phyloP scores from a whole-genome alignment of 2,888 invertebrate genomes.

The Ophraella communa region DNA sequence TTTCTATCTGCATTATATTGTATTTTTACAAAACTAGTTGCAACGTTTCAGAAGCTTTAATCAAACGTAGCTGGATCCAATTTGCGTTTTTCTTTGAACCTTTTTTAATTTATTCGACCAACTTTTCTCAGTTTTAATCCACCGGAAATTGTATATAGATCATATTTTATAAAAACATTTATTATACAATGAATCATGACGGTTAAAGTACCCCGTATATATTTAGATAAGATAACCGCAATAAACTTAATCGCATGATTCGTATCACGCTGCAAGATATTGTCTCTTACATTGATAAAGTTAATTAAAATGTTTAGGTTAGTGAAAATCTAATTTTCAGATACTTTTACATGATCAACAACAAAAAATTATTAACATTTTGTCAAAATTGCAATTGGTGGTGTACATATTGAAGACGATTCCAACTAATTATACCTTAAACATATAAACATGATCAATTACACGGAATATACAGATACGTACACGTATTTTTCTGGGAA shows the following conservation, averaged over 20 bases:
- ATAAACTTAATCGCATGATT: constrained; percentile 2
- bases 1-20: no score
- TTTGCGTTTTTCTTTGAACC: no score
- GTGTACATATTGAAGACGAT: background rate
- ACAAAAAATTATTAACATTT: no score
- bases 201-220: background rate
- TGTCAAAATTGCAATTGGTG: background rate
- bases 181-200: no score
- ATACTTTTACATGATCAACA: background rate
- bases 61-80: no score
- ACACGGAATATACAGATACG: constrained; percentile 65
- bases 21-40: no score
- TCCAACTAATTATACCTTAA: constrained; percentile 45
- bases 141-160: no score
- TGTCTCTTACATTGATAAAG: no score
- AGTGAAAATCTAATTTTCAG: background rate
- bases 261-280: background rate
- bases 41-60: no score
- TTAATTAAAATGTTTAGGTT: background rate
- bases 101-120: no score
- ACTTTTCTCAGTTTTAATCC: no score
- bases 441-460: constrained; percentile 63
- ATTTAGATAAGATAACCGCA: constrained; percentile 6
- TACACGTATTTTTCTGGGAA: constrained; percentile 55
- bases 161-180: no score